Evolutionary conservation across 2,797 vertebrate genomes (phyloP).

Genomic region (Toxotes lorentzi): DNA sequence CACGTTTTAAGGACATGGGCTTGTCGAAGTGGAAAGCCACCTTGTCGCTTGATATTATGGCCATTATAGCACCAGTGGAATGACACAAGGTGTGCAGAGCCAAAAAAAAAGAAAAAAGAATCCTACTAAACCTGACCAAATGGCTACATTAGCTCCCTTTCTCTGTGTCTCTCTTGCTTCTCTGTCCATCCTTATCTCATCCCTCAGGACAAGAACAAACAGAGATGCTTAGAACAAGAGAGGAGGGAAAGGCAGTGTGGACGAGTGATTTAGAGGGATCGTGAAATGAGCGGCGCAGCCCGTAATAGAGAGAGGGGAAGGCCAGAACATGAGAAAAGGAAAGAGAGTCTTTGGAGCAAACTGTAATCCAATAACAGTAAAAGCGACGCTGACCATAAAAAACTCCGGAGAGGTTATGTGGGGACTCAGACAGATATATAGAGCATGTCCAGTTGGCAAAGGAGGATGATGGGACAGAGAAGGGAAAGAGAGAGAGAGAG

Average conservation of each 20-base stretch:
- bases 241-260: constrained; percentile 23
- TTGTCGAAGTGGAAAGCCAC: constrained; percentile 69
- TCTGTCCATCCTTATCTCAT: constrained; percentile 40
- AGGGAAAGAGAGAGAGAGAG: constrained; percentile 20
- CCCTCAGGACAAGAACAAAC: constrained; percentile 37
- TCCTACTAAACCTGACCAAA: constrained; percentile 45
- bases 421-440: constrained; percentile 56
- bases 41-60: constrained; percentile 74
- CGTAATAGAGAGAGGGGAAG: constrained; percentile 39
- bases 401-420: constrained; percentile 59
- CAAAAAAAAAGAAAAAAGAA: constrained; percentile 24
- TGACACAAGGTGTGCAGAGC: constrained; percentile 67
- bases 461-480: constrained; percentile 35
- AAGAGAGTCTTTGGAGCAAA: constrained; percentile 51
- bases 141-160: constrained; percentile 51
- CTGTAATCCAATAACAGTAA: constrained; percentile 66
- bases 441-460: constrained; percentile 56
- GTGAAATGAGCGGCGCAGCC: constrained; percentile 19
- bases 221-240: constrained; percentile 12
- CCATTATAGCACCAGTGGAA: constrained; percentile 49
- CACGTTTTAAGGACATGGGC: constrained; percentile 66
- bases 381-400: constrained; percentile 61
- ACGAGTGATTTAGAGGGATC: constrained; percentile 15
- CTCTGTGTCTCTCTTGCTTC: constrained; percentile 40
- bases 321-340: constrained; percentile 32